phyloP scores from a whole-genome alignment of 2,797 vertebrate genomes.

The Ceryle rudis region DNA sequence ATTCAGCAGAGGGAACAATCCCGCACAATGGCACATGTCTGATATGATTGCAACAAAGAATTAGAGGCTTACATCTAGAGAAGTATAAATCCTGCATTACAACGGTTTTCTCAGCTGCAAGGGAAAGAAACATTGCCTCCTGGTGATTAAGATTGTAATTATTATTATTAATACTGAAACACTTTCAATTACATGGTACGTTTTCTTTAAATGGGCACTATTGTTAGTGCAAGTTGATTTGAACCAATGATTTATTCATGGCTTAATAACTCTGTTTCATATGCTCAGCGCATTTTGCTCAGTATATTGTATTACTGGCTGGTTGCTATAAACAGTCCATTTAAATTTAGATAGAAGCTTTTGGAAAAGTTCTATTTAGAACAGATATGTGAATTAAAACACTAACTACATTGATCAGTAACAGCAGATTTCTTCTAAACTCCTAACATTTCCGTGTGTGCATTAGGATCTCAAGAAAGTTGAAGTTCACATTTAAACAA shows the following conservation, averaged over 20 bases:
- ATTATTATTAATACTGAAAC: constrained; percentile 48
- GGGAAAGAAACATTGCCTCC: constrained; percentile 61
- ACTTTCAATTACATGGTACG: neutral
- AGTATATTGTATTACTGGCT: constrained; percentile 16
- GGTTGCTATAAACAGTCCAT: constrained; percentile 42
- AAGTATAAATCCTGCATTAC: neutral
- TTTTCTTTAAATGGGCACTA: constrained; percentile 37
- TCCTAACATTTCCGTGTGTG: neutral
- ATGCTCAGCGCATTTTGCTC: neutral
- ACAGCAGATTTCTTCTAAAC: neutral
- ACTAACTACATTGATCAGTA: neutral
- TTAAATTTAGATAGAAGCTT: constrained; percentile 43
- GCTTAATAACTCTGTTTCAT: neutral
- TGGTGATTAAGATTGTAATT: constrained; percentile 56
- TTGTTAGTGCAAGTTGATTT: neutral
- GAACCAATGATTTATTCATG: constrained; percentile 30
- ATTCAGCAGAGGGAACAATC: neutral
- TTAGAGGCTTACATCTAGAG: neutral
- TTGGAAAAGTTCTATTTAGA: constrained; percentile 28
- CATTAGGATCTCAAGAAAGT: neutral
- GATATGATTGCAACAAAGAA: neutral
- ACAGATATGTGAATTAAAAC: neutral
- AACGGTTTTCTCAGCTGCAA: neutral
- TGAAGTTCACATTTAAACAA: neutral
- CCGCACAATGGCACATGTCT: rapidly evolving